Evolutionary conservation across 2,888 invertebrate genomes (phyloP), one percentile per base, ranked within the genome.

Genomic region (Hydrotaea diabolus): DNA sequence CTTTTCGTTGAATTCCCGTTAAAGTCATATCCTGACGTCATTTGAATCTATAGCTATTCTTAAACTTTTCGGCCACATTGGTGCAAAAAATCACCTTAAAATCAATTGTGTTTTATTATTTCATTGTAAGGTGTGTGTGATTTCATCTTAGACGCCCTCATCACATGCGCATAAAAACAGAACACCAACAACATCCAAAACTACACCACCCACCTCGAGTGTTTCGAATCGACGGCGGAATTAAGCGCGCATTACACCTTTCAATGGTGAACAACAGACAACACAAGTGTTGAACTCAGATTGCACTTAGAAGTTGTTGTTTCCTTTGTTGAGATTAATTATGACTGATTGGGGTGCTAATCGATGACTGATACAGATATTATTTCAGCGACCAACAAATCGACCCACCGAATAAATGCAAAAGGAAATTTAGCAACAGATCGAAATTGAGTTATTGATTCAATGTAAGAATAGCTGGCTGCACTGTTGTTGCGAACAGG

Each of bases 271-370:
- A 55, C 55, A 55, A 49, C 55, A 21, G 21, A 59, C 64, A 75
- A 75, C 80, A 80, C 77, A 80, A 69, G 73, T 79, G 59, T 66
- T 66, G 17, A 73, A 57, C 71, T 59, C 19, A 64, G 72, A 71
- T 46, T 79, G 76, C 57, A 26, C 26, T 62, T 39, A 57, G 3
- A 31, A 62, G 23, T 46, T 43, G 31, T 75, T 43, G 36, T 77
- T 66, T 21, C 36, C 9, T 78, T 39, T 71, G 43, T 23, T 69
- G 9, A 46, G 36, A 75, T 57, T 49, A 75, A 15, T 39, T 49
- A 62, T 53, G 39, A 55, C 66, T 21, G n/a, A 26, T 66, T 9
- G 53, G 53, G 31, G 59, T 43, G 59, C 59, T 74, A 74, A 57
- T 74, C 74, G 39, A 74, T 57, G 59, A 39, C 39, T 53, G 55